Base-by-base conservation (phyloP, 2,113 vertebrate species). In the Pseudorasbora parva region DNA sequence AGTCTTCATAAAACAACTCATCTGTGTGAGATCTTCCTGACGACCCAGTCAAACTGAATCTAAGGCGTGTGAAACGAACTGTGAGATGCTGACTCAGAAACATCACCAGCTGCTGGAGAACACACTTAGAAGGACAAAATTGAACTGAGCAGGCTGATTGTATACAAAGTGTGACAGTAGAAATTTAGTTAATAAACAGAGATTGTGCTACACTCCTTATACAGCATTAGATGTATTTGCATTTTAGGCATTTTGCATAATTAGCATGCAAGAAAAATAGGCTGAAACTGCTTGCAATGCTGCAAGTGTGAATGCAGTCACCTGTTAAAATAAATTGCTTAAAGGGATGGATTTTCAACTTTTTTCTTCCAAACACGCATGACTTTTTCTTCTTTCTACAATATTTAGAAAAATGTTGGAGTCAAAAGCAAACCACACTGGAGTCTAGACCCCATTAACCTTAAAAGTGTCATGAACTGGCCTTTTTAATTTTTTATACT, bases 1-100 rank as follows among this genome's bases (percentile, higher is more conserved):
- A 37, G 33, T 15, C 66, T 57, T 82, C 49, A 72, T 82, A 45
- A 82, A 82, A 45, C 74, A 77, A 41, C 74, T 75, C 47, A 19
- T 47, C 15, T 9, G 4, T 75, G 47, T 2, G 2, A 30, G 6
- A 68, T 68, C 30, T 21, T 68, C 64, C 8, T 4, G 30, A 68
- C 8, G 64, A 68, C 64, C 33, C 8, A 33, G 64, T 68, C 64
- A 37, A 11, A 68, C 8, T 5, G 8, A 68, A 74, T 19, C 25
- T 6, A 73, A 14, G 43, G 19, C 2, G 21, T 14, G 68, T 14
- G 49, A 75, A 54, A 54, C 37, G 8, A 56, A 21, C 8, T 25
- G 30, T 54, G 72, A 4, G 25, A 27, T 37, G 73, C 49, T 33
- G 73, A 41, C 73, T 54, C 45, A 74, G 43, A 25, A 51, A 49